Evolutionary conservation across 2,888 invertebrate species (phyloP), one percentile per base, ranked within the genome.

Genomic region (Ectropis crepuscularia): DNA sequence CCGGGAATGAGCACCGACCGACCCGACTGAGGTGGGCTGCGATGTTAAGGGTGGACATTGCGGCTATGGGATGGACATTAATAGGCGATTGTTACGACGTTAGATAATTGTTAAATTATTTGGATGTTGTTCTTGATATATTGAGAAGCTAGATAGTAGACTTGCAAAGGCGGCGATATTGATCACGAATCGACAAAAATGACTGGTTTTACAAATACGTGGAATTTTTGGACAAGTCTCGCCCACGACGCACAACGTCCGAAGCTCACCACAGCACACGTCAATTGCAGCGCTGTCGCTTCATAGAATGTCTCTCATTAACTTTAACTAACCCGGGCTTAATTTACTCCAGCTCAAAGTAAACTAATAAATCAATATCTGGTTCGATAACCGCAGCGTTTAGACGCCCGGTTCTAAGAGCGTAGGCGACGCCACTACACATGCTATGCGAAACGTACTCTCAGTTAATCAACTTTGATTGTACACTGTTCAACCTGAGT

Each of bases 311-410:
- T 63, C 61, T 59, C 57, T 64, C 63, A 68, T 68, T 65, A 67
- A 60, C 51, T 57, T 61, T 65, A 69, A 62, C 67, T 63, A 63
- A 53, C 53, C 61, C 63, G 58, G 42, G 62, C 61, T 69, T 64
- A 65, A 65, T 67, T 66, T 68, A 61, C 70, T 70, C 54, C 61
- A 66, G 54, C 69, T 65, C 66, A 70, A 69, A 62, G 69, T 63
- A 67, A 70, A 71, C 74, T 71, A 72, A 77, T 77, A 77, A 75
- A 75, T 76, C 75, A 77, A 75, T 73, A 74, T 70, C 70, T 62
- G 66, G 66, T 59, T 62, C 63, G 75, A 73, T 75, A 75, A 77
- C 82, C 74, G 75, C 80, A 77, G 74, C 61, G 65, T 70, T 72
- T 70, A 70, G 65, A 70, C 57, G 60, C 53, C 74, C 67, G 69